phyloP scores from a whole-genome alignment of 1,140 invertebrate species.

The Hirudo medicinalis region DNA sequence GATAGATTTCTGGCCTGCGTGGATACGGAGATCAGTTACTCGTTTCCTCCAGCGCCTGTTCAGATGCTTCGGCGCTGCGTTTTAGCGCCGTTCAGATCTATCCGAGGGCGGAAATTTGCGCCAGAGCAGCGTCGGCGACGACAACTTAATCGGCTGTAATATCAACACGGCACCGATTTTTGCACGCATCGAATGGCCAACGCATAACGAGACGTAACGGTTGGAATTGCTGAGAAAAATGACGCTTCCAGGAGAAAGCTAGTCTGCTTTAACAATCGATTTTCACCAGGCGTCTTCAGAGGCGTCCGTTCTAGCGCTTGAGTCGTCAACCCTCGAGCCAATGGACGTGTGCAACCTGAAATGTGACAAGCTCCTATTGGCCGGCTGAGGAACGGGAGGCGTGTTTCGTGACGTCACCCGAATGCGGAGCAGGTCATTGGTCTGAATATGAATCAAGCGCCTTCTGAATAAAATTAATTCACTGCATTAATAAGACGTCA shows the following conservation, averaged over 20 bases:
- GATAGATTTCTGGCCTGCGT: too few relatives aligned
- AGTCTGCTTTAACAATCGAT: conserved; percentile 1
- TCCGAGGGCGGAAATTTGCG: too few relatives aligned
- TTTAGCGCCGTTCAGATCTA: too few relatives aligned
- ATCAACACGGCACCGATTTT: background rate
- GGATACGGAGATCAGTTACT: too few relatives aligned
- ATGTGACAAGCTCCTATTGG: background rate
- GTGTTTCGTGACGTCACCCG: background rate
- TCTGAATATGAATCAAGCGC: background rate
- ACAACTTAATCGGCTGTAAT: too few relatives aligned
- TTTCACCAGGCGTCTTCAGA: background rate
- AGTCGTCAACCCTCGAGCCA: background rate
- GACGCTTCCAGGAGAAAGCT: background rate
- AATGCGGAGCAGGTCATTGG: background rate
- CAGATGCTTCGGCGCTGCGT: too few relatives aligned
- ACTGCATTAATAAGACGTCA: too few relatives aligned
- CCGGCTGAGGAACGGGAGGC: background rate
- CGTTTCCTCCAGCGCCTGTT: too few relatives aligned
- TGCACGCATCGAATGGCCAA: background rate
- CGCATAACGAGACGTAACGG: conserved; percentile 1
- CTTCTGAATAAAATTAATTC: conserved; percentile 4
- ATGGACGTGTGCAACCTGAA: background rate
- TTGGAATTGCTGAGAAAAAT: conserved; percentile 6
- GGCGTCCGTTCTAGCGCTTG: background rate
- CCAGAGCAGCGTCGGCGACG: too few relatives aligned